A percentile compares a stretch with the other conserved stretches of the same genome.
phyloP scores from a whole-genome alignment of 2,113 vertebrate species.

The Pseudopipra pipra region DNA sequence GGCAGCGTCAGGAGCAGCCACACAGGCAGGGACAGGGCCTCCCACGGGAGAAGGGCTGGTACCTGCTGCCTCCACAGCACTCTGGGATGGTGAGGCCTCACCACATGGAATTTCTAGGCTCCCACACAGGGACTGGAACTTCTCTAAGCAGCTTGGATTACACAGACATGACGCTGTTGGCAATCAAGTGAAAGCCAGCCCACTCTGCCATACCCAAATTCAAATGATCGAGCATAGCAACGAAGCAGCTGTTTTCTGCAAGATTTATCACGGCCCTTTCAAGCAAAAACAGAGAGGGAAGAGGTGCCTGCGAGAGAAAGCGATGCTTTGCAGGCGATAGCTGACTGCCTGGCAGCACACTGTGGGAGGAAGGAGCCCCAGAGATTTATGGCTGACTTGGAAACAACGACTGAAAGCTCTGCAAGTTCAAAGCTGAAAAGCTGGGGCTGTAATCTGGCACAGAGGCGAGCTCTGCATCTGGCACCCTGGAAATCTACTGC shows the following conservation, averaged over 20 bases:
- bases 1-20: not conserved
- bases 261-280: not conserved
- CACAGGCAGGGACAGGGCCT: not conserved
- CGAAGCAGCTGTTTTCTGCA: conserved; percentile 7
- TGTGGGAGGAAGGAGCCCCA: not conserved
- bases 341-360: not conserved
- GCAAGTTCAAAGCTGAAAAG: conserved; percentile 14
- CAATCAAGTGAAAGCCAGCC: not conserved
- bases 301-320: not conserved
- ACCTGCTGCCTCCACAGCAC: not conserved
- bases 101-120: not conserved
- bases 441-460: not conserved
- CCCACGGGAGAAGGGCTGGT: not conserved
- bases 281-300: not conserved
- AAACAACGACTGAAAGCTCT: conserved; percentile 18
- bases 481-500: not conserved
- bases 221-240: not conserved
- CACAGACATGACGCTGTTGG: not conserved
- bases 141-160: not conserved
- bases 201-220: not conserved
- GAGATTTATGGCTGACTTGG: conserved; percentile 39
- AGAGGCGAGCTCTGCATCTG: not conserved
- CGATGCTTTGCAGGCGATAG: not conserved
- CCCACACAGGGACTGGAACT: not conserved
- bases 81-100: accelerated